Evolutionary conservation across 2,888 invertebrate genomes (phyloP), one percentile per base, ranked within the genome.

Genomic region (Andrena camellia): DNA sequence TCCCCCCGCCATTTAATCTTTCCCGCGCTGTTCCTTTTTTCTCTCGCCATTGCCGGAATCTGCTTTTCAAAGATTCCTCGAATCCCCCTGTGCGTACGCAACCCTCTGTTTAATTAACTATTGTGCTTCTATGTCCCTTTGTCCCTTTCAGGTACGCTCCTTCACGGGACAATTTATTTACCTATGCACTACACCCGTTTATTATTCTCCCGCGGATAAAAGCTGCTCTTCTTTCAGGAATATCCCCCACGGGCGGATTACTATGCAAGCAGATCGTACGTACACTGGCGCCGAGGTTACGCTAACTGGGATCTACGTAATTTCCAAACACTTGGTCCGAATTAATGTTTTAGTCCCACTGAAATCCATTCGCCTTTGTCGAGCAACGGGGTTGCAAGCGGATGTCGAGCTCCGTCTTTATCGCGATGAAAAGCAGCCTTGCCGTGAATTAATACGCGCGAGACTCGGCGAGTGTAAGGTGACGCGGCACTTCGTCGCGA

Each of bases 31-130:
- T 48, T 54, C 35, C 69, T 35, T 75, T 23, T n/a, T 42, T 48
- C 48, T 48, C 48, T 50, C 50, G n/a, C 8, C 33, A 35, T 33
- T 64, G 54, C 33, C 52, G 64, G 54, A 73, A 54, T 42, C 42
- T 29, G 50, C 35, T 60, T 50, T 33, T 35, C 33, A 42, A 76
- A 62, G 33, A 70, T 76, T 63, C 42, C 62, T 70, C 62, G 42
- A 54, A 17, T 17, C 35, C 2, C 4, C 20, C 29, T 8, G 2
- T 60, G n/a, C 33, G n/a, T 23, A 20, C 66, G 17, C 10, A 31
- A 4, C 2, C 13, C 13, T 5, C 29, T 35, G 72, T 77, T 72
- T 72, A 78, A 72, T 81, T 77, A 72, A 77, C 63, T 77, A 66
- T 59, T 33, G 57, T 2, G 35, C 17, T n/a, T 20, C 54, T 17